A percentile compares a stretch with the other conserved stretches of the same genome.
These are phyloP conservation scores for Zygaena filipendulae DNA, from an alignment of 2,888 invertebrate genomes.

Conservation along the genomic window DNA sequence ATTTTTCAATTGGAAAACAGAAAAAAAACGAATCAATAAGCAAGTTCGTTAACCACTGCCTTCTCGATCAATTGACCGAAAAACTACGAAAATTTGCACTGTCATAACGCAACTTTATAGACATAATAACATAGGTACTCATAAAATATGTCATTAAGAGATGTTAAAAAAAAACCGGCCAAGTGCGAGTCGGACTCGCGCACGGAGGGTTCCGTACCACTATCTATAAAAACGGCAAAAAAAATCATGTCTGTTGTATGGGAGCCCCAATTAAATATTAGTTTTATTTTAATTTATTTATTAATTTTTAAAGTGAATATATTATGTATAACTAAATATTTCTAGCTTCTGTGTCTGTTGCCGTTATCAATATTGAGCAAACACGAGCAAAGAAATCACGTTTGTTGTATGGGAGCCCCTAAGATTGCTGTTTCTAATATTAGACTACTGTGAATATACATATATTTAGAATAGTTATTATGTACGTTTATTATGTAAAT, in stretches of 20 bases:
- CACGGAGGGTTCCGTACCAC: slow-evolving; percentile 1
- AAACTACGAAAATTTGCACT: too few relatives aligned
- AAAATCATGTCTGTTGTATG: neutral
- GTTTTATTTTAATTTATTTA: neutral
- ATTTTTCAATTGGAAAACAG: too few relatives aligned
- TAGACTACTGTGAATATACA: too few relatives aligned
- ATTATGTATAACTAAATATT: neutral
- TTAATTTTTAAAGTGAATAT: neutral
- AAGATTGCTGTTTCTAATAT: too few relatives aligned
- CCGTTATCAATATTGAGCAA: neutral
- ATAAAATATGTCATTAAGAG: too few relatives aligned
- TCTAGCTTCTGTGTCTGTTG: neutral
- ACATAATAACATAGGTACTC: too few relatives aligned
- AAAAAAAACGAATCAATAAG: too few relatives aligned
- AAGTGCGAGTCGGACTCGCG: slow-evolving; percentile 1
- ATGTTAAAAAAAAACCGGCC: slow-evolving; percentile 1
- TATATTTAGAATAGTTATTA: too few relatives aligned
- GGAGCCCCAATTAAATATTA: neutral
- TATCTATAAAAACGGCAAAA: neutral
- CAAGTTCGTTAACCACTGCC: too few relatives aligned
- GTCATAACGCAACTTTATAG: too few relatives aligned
- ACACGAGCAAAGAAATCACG: neutral
- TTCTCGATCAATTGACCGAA: too few relatives aligned
- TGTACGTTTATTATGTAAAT: too few relatives aligned
- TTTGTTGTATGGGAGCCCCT: neutral